These are phyloP conservation scores for Drosophila mayaguana DNA, from an alignment of 2,888 invertebrate genomes.

Conservation along the genomic window DNA sequence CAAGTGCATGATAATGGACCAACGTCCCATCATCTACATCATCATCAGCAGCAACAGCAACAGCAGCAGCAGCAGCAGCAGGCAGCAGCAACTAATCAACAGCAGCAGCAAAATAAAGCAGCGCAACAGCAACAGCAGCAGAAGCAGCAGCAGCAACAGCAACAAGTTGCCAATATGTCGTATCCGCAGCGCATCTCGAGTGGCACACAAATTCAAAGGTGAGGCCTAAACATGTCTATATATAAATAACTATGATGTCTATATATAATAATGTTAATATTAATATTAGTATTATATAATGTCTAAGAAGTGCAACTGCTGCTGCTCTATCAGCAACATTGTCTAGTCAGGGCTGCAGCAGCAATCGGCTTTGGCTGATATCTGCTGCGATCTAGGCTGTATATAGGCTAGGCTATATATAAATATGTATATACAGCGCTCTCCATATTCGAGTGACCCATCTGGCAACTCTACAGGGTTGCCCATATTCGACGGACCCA, in stretches of 20 bases:
- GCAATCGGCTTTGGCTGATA: not conserved
- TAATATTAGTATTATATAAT: not conserved
- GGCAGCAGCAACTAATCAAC: constrained; percentile 66
- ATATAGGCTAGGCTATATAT: not conserved
- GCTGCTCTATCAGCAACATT: not conserved
- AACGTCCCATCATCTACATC: constrained; percentile 75
- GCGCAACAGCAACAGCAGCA: constrained; percentile 54
- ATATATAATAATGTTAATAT: not conserved
- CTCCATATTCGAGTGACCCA: too few species aligned
- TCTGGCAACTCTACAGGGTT: too few species aligned
- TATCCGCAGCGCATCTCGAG: constrained; percentile 84
- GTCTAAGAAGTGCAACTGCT: not conserved
- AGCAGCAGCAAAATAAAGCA: constrained; percentile 66
- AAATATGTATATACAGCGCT: too few species aligned
- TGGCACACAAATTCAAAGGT: constrained; percentile 85
- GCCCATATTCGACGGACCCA: too few species aligned
- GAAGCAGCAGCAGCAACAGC: constrained; percentile 56
- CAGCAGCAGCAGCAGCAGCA: constrained; percentile 62
- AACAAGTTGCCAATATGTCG: constrained; percentile 83
- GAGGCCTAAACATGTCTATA: constrained; percentile 42
- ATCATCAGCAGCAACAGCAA: constrained; percentile 61
- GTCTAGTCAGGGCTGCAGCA: not conserved
- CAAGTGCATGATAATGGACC: constrained; percentile 79
- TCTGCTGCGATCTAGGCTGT: not conserved
- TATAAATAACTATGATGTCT: too few species aligned